Evolutionary conservation across 2,888 invertebrate species (phyloP).

Genomic region (Agapetus fuscipes): DNA sequence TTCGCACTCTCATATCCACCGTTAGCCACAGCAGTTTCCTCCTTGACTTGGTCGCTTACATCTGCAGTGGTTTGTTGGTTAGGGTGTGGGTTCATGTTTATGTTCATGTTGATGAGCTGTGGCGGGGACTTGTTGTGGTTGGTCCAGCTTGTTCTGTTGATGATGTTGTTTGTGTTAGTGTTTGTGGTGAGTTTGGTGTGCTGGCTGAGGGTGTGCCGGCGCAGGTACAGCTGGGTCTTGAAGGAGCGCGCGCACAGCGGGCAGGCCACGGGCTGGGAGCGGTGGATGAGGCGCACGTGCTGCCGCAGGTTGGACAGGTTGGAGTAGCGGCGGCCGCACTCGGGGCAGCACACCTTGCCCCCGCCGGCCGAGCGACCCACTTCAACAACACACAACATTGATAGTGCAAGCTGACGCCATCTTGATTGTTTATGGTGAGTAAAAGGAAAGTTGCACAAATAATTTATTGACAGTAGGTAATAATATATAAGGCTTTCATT

Average conservation of each 20-base stretch:
- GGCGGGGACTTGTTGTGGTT: neutral
- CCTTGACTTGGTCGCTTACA: too few relatives aligned
- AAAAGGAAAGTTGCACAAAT: too few relatives aligned
- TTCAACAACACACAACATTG: slow-evolving; percentile 18
- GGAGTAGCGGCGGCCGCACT: slow-evolving; percentile 61
- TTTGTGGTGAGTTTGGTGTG: slow-evolving; percentile 44
- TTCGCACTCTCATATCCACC: neutral
- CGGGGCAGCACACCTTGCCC: slow-evolving; percentile 48
- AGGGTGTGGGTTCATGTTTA: neutral
- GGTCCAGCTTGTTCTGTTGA: slow-evolving; percentile 5
- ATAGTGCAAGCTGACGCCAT: slow-evolving; percentile 12
- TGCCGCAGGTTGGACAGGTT: slow-evolving; percentile 65
- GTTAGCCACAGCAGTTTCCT: too few relatives aligned
- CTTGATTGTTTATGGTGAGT: neutral
- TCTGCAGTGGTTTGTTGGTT: too few relatives aligned
- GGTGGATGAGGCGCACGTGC: slow-evolving; percentile 66
- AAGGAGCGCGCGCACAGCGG: slow-evolving; percentile 61
- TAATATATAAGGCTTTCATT: too few relatives aligned
- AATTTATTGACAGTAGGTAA: too few relatives aligned
- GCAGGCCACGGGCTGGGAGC: slow-evolving; percentile 60
- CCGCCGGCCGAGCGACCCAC: slow-evolving; percentile 27
- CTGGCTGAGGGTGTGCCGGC: slow-evolving; percentile 65
- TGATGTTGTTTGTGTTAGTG: too few relatives aligned
- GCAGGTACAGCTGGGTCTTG: slow-evolving; percentile 68
- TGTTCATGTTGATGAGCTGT: neutral